Evolutionary conservation across 2,888 invertebrate species (phyloP).

Genomic region (Acanthosepion lycidas): DNA sequence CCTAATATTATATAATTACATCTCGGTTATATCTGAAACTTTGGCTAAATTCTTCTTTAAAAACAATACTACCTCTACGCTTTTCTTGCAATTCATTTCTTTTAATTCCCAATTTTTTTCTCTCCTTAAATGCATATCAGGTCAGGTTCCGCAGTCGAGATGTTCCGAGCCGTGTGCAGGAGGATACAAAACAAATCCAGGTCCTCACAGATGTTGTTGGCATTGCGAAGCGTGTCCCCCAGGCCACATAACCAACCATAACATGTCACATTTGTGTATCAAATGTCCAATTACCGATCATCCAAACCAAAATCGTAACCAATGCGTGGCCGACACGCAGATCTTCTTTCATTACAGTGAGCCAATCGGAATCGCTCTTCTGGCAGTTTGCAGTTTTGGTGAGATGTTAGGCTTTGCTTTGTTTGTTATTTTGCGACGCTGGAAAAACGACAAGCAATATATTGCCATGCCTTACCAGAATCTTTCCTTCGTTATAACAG

Average conservation of each 20-base stretch:
- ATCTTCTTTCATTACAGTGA: not conserved
- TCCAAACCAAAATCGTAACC: not conserved
- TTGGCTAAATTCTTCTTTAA: too few species aligned
- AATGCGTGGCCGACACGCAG: not conserved
- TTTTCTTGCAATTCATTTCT: too few species aligned
- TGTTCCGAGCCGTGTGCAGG: not conserved
- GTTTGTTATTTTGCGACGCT: not conserved
- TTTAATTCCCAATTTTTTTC: too few species aligned
- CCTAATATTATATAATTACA: too few species aligned
- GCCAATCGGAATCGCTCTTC: not conserved
- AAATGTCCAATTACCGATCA: not conserved
- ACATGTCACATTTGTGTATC: not conserved
- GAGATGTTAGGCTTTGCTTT: not conserved
- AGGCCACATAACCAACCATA: not conserved
- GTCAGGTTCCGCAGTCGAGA: not conserved
- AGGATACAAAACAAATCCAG: not conserved
- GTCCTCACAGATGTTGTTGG: conserved; percentile 40
- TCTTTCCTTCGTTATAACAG: not conserved
- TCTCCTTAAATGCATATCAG: not conserved
- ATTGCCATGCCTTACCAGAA: not conserved
- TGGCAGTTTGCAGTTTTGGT: not conserved
- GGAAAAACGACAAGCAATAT: not conserved
- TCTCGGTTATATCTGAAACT: too few species aligned
- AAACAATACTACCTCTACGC: too few species aligned
- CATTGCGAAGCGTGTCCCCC: conserved; percentile 33